Evolutionary conservation across 2,797 vertebrate species (phyloP).

Genomic region (Astyanax mexicanus): DNA sequence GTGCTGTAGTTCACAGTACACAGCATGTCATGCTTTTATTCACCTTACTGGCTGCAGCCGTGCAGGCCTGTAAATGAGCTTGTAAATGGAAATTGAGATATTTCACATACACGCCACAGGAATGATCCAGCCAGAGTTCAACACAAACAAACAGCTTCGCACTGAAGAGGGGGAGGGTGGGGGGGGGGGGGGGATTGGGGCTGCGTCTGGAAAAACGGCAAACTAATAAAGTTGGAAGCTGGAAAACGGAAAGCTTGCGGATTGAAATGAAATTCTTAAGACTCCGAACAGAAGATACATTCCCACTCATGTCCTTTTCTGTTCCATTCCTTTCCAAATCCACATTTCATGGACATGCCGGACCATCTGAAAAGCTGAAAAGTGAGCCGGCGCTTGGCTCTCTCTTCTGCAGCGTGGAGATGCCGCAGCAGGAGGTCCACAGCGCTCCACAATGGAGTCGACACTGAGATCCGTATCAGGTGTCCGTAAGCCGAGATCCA

Average conservation of each 20-base stretch:
- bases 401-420: slow-evolving; percentile 15
- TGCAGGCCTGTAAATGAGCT: slow-evolving; percentile 13
- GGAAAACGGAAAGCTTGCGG: slow-evolving; percentile 26
- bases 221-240: slow-evolving; percentile 17
- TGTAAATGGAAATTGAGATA: slow-evolving; percentile 48
- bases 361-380: slow-evolving; percentile 6
- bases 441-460: slow-evolving; percentile 26
- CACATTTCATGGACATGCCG: slow-evolving; percentile 16
- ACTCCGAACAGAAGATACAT: slow-evolving; percentile 6
- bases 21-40: background rate
- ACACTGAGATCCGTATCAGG: slow-evolving; percentile 45
- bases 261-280: slow-evolving; percentile 14
- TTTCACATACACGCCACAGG: slow-evolving; percentile 47
- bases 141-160: slow-evolving; percentile 37
- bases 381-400: background rate
- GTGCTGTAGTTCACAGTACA: no score
- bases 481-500: slow-evolving; percentile 57
- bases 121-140: slow-evolving; percentile 35
- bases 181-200: background rate
- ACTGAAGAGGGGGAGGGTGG: background rate
- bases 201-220: slow-evolving; percentile 33
- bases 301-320: background rate
- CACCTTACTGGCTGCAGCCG: background rate
- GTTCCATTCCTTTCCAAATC: background rate
- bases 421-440: slow-evolving; percentile 34